A percentile compares a stretch with the other conserved stretches of the same genome.
These are phyloP conservation scores for Serranus cabrilla DNA, from an alignment of 2,797 vertebrate genomes.

Conservation along the genomic window DNA sequence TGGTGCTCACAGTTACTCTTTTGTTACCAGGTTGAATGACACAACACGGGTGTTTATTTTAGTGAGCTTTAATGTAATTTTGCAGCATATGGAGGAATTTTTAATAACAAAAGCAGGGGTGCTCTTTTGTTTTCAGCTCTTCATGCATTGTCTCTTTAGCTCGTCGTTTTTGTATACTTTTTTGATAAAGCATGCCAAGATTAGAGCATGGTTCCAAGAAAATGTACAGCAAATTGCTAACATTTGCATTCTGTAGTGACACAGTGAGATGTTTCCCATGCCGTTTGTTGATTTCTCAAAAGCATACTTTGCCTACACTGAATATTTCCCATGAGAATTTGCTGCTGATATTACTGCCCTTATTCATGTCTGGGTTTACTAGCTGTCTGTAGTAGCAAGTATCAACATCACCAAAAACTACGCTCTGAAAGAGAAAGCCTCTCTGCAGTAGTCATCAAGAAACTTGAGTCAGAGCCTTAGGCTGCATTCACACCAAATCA, in stretches of 20 bases:
- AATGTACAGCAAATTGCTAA: not conserved
- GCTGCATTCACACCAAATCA: no score
- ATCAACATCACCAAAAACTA: not conserved
- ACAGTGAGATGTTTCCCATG: not conserved
- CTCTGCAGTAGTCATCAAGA: not conserved
- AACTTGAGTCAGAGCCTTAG: not conserved
- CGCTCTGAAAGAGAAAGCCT: not conserved
- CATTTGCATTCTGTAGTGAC: not conserved
- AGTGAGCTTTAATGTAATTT: conserved; percentile 9
- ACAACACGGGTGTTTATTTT: conserved; percentile 14
- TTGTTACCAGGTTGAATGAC: conserved; percentile 30
- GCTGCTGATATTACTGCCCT: conserved; percentile 3
- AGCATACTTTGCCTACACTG: not conserved
- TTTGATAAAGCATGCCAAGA: conserved; percentile 17
- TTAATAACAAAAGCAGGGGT: conserved; percentile 17
- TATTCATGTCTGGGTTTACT: conserved; percentile 11
- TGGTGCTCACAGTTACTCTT: conserved; percentile 8
- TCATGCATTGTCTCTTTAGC: conserved; percentile 9
- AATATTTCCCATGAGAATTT: conserved; percentile 17
- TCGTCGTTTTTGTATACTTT: conserved; percentile 20
- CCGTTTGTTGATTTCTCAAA: conserved; percentile 18
- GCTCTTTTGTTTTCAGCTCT: conserved; percentile 35
- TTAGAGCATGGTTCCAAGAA: conserved; percentile 4
- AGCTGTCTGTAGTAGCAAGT: not conserved
- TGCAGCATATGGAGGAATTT: conserved; percentile 21